Evolutionary conservation across 2,888 invertebrate species (phyloP), one percentile per base, ranked within the genome.

Genomic region (Strigamia crassipes): DNA sequence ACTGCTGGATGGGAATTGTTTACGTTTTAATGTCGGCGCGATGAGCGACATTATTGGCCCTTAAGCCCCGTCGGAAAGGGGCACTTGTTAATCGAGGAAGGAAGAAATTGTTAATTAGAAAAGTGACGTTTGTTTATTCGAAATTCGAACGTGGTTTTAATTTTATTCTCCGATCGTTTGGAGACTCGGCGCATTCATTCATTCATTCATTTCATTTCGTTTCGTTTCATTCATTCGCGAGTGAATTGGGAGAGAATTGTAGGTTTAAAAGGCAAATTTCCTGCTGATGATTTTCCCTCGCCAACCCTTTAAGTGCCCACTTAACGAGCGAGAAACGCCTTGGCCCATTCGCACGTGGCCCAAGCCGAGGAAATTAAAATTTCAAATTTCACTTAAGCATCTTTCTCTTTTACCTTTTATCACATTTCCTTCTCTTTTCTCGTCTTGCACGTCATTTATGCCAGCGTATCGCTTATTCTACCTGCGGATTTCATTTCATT

Each of bases 301-400:
- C n/a, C 61, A 18, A 66, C 61, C 8, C 21, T 66, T 51, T 66
- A 66, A 66, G 61, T 66, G 61, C 61, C 61, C 61, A 66, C 61
- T 66, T 66, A 66, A 66, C 61, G 18, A 66, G 61, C 61, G 61
- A 66, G 61, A 66, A 66, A 66, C 61, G 61, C 61, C 61, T 66
- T 46, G 46, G 46, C 46, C 46, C 46, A 46, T 46, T 66, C 61
- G 18, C 61, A 66, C 61, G 61, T 66, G 61, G 61, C 61, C 61
- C 23, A 23, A 18, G 23, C 23, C 23, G 18, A 66, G 61, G 61
- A 66, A 66, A 66, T 66, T 66, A 66, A 66, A 66, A 66, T 66
- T 66, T 66, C 61, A 66, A 66, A 66, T 66, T 66, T 66, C 61
- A 66, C 61, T 66, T 66, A 66, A 66, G 61, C 61, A 46, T 46